Evolutionary conservation across 2,797 vertebrate genomes (phyloP), one percentile per base, ranked within the genome.

Genomic region (Phyllotis vaccarum): DNA sequence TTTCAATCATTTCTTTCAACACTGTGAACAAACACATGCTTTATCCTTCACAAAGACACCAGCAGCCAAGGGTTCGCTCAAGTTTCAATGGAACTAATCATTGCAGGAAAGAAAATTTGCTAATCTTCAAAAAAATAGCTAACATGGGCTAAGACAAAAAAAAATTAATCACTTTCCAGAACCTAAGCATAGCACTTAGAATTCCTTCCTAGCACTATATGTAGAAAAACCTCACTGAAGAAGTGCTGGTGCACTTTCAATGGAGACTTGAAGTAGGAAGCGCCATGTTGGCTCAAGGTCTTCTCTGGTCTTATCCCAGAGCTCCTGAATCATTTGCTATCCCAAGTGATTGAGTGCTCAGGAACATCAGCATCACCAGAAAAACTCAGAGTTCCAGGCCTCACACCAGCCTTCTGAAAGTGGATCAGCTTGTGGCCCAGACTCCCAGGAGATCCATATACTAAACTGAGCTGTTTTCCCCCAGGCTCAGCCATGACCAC

Each of bases 1-100:
- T 96, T 97, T 95, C 95, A 96, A 93, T 90, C 72, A 62, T 90
- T 95, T 94, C 58, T 96, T 96, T 96, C 43, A 96, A 79, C 80
- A 76, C 56, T 91, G 46, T 92, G 92, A 97, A 97, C 83, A 93
- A 96, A 96, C 24, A 87, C 29, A 81, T 24, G 27, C 56, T 96
- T 95, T 95, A 80, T 96, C 95, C 95, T 97, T 94, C 76, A 96
- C 86, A 91, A 91, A 96, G 60, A 96, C 64, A 94, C 54, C 66
- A 90, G 60, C 5, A 43, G 43, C 83, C 91, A 93, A 86, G 91
- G 68, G 37, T 74, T 90, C 89, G 89, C 87, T 96, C 34, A 76
- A 43, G 54, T 89, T 94, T 88, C 87, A 90, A 91, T 3, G 43
- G 70, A 96, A 90, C 83, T 95, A 96, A 93, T 93, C 79, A 72